Conservation (phyloP, 1,140 invertebrate species). For the Ectropis grisescens region DNA sequence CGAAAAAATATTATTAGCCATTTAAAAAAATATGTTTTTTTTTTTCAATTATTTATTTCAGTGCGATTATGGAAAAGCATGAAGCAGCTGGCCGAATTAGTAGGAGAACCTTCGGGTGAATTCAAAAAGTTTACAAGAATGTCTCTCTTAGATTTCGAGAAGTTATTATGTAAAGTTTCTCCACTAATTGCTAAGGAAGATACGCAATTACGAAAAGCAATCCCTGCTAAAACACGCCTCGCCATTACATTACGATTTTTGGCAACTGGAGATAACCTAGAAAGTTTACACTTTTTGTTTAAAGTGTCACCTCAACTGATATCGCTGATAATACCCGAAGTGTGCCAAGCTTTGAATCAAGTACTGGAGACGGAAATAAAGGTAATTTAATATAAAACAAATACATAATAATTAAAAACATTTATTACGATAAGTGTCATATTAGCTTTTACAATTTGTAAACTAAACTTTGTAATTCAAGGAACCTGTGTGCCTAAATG, state of each 20-base stretch:
- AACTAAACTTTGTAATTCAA: too few species aligned
- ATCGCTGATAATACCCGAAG: background rate
- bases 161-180: constrained; percentile 6
- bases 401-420: too few species aligned
- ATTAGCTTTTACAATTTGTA: too few species aligned
- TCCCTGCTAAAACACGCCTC: constrained; percentile 7
- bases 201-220: constrained; percentile 6
- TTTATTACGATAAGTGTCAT: too few species aligned
- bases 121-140: constrained; percentile 11
- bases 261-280: constrained; percentile 10
- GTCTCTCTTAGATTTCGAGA: constrained; percentile 9
- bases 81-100: too few species aligned
- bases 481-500: too few species aligned
- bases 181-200: constrained; percentile 7
- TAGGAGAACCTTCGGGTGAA: constrained; percentile 11
- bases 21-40: too few species aligned
- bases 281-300: constrained; percentile 10
- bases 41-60: too few species aligned
- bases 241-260: constrained; percentile 10
- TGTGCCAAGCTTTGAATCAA: background rate
- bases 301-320: constrained; percentile 5
- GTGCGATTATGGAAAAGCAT: too few species aligned
- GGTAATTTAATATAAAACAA: background rate
- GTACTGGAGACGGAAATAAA: background rate
- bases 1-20: too few species aligned